A percentile compares a stretch with the other conserved stretches of the same genome.
phyloP scores from a whole-genome alignment of 2,888 invertebrate species.

The Thereva unica region DNA sequence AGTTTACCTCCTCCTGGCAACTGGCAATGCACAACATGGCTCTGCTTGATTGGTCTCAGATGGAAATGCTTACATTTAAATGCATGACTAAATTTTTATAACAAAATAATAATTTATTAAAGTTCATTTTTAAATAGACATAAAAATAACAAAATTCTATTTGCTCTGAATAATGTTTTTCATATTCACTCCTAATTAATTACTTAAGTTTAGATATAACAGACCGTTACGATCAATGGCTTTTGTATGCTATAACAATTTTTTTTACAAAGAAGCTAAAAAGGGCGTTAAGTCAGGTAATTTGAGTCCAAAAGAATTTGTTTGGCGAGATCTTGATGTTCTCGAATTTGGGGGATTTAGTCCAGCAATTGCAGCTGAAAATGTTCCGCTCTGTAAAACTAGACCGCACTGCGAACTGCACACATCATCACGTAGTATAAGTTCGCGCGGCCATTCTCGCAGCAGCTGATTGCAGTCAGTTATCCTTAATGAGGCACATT shows the following conservation, averaged over 20 bases:
- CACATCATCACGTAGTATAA: slow-evolving; percentile 81
- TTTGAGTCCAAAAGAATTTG: slow-evolving; percentile 67
- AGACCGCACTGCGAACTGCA: slow-evolving; percentile 90
- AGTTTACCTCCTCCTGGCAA: no score
- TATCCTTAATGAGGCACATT: slow-evolving; percentile 84
- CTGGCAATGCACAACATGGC: no score
- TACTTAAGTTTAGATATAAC: no score
- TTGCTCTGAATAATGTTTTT: no score
- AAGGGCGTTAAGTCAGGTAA: slow-evolving; percentile 78
- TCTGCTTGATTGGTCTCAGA: no score
- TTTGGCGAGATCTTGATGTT: slow-evolving; percentile 57
- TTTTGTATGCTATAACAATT: slow-evolving; percentile 13
- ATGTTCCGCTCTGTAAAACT: slow-evolving; percentile 60
- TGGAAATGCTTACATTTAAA: no score
- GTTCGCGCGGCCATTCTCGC: slow-evolving; percentile 81
- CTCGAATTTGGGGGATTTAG: slow-evolving; percentile 53
- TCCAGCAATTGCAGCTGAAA: slow-evolving; percentile 52
- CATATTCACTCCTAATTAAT: no score
- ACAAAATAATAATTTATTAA: no score
- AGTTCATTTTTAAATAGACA: no score
- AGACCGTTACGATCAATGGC: slow-evolving; percentile 33
- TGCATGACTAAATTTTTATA: no score
- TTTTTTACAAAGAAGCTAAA: slow-evolving; percentile 55
- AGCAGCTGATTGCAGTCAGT: slow-evolving; percentile 84
- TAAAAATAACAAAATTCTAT: no score